Percentiles rank a stretch among this genome's conserved stretches.
These are phyloP conservation scores for Hydrotaea diabolus DNA, from an alignment of 2,888 invertebrate species.

Conservation along the genomic window DNA sequence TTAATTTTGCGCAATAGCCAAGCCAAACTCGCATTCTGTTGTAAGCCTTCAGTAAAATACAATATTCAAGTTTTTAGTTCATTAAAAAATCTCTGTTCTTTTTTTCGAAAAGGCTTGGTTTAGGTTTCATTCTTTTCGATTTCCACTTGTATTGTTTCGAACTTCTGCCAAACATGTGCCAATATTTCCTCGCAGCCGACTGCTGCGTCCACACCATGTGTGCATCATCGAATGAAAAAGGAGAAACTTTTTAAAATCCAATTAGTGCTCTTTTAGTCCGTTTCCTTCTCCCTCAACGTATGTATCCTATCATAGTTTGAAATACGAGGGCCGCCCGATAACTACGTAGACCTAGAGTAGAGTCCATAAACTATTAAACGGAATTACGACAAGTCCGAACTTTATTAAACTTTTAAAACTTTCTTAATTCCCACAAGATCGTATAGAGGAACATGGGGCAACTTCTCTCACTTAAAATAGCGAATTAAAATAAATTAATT, in stretches of 20 bases:
- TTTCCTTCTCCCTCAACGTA: background rate
- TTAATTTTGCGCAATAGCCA: background rate
- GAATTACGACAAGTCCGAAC: no score
- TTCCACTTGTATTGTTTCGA: slow-evolving; percentile 1
- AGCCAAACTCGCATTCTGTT: background rate
- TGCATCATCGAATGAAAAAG: background rate
- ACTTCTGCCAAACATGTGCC: background rate
- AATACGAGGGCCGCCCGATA: no score
- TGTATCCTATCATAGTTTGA: background rate
- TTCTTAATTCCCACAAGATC: no score
- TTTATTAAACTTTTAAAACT: no score
- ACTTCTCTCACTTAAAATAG: no score
- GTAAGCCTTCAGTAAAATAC: background rate
- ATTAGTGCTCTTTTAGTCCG: slow-evolving; percentile 63
- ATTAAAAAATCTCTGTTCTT: background rate
- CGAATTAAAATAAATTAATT: no score
- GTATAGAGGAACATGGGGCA: no score
- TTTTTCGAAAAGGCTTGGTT: background rate
- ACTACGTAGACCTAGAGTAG: no score
- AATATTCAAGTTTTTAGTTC: background rate
- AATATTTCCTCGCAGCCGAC: slow-evolving; percentile 57
- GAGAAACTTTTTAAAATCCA: slow-evolving; percentile 62
- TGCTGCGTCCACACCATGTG: slow-evolving; percentile 44
- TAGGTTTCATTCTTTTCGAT: background rate
- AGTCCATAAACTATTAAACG: no score